Evolutionary conservation across 1,140 invertebrate genomes (phyloP), one percentile per base, ranked within the genome.

Genomic region (Ooceraea biroi): DNA sequence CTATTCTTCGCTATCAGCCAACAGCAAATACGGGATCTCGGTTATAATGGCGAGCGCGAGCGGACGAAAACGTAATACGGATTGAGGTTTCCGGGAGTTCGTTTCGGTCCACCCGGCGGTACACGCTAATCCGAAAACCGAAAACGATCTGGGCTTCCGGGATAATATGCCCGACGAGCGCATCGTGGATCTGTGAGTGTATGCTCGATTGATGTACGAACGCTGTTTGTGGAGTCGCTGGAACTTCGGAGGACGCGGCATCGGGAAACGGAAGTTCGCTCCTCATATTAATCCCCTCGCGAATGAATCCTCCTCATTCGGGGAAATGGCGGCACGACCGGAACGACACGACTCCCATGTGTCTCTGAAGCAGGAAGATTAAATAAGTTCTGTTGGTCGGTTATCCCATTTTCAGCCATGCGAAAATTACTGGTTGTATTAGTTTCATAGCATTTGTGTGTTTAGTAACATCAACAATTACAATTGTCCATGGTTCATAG

Each of bases 1-100:
- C 57, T 82, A 72, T 82, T 74, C 69, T 74, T 50, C 69, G 66
- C 68, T 46, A 73, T 73, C 78, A 41, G 27, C 12, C 58, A 73
- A 50, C 69, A 27, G 78, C 68, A 44, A 82, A 74, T 61, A 48
- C 57, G 36, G 19, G 36, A 74, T 50, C 44, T 44, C 12, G 44
- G 2, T 36, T 44, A 74, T 74, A 82, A 74, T 72, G 17, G 17
- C 17, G 68, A 8, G 12, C 46, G 46, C 22, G 25, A 61, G 68
- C 19, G 36, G 27, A 82, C 44, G 78, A 60, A 71, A 30, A 82
- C 44, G 57, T 60, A 82, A 73, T 82, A n/a, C 78, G 78, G 58
- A 74, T 50, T 65, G 78, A 82, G 78, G 44, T 74, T 46, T 63
- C 46, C 55, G 55, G 69, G 69, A 74, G 71, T 55, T 74, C 69